Conservation (phyloP, 2,797 vertebrate genomes). For the Arrhamphus sclerolepis region DNA sequence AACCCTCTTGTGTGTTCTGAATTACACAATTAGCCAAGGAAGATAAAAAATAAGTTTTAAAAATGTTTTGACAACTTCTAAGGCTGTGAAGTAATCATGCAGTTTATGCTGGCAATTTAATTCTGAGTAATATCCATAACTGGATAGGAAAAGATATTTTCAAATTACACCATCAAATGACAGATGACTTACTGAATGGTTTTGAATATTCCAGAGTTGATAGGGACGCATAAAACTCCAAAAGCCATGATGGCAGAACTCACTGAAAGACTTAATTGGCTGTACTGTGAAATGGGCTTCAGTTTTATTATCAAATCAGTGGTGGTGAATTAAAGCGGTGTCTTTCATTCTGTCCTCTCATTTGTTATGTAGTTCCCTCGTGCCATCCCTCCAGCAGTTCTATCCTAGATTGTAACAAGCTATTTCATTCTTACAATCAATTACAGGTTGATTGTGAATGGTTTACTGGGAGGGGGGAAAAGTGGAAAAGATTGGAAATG, state of each 20-base stretch:
- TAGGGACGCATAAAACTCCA: conserved; percentile 43
- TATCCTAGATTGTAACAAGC: conserved; percentile 62
- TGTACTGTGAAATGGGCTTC: conserved; percentile 73
- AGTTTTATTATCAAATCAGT: conserved; percentile 81
- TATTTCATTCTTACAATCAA: conserved; percentile 75
- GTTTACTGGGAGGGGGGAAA: conserved; percentile 50
- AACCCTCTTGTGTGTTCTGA: conserved; percentile 53
- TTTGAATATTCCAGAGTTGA: conserved; percentile 34
- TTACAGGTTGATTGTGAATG: conserved; percentile 70
- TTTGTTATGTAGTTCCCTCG: conserved; percentile 72
- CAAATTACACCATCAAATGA: conserved; percentile 19
- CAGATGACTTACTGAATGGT: conserved; percentile 31
- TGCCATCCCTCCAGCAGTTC: conserved; percentile 49
- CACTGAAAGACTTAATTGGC: conserved; percentile 70
- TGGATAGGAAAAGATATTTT: conserved; percentile 27
- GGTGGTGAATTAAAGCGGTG: conserved; percentile 77
- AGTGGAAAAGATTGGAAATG: conserved; percentile 56
- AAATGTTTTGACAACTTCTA: conserved; percentile 20
- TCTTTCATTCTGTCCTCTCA: conserved; percentile 76
- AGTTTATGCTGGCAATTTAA: conserved; percentile 6
- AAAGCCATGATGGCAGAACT: conserved; percentile 55
- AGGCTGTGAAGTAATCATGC: conserved; percentile 20
- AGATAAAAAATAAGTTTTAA: conserved; percentile 43
- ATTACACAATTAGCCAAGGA: conserved; percentile 46
- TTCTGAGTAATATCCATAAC: conserved; percentile 14